Base-by-base conservation (phyloP, 2,888 invertebrate genomes). In the Epinotia demarniana region DNA sequence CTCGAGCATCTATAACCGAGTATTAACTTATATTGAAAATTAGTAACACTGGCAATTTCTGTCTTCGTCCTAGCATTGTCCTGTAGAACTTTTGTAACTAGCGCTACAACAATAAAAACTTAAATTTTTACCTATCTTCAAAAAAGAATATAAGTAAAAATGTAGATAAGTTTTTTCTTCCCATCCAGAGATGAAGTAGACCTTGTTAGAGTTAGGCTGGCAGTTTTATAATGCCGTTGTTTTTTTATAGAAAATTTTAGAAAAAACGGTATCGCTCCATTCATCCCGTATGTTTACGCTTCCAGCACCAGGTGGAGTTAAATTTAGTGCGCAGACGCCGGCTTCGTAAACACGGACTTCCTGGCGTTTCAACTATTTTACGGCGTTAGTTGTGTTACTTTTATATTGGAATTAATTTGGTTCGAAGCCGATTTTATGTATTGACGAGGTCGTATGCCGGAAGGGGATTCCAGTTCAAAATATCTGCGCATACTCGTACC, bases 291-390 rank as follows among this genome's bases (percentile, higher is more conserved):
- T 69, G 70, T 71, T 71, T 71, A 62, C 70, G 70, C 70, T 62
- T 71, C 49, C 62, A 71, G 70, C 43, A 46, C 70, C 70, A 71
- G 70, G 70, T 71, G 70, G 61, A 33, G 60, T 61, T 71, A 71
- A 62, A 71, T 71, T 62, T 71, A 71, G 70, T 13, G 33, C 70
- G 53, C 49, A 62, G 62, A 33, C 70, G 70, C 33, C 70, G 53
- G 70, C 43, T 53, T 23, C 4, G 58, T 69, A 69, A 69, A 69
- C 69, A 69, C 69, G 69, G 69, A 69, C 43, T 46, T 69, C 69
- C 69, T 69, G 46, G 46, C 58, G 69, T 69, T 69, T 69, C 58
- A 68, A 57, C 58, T 60, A 69, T 69, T 69, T 69, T 60, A 69
- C 23, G 46, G 58, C 46, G 46, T 69, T 60, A 60, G 69, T 69